phyloP scores from a whole-genome alignment of 2,888 invertebrate genomes.

The Cremastinae sp. region DNA sequence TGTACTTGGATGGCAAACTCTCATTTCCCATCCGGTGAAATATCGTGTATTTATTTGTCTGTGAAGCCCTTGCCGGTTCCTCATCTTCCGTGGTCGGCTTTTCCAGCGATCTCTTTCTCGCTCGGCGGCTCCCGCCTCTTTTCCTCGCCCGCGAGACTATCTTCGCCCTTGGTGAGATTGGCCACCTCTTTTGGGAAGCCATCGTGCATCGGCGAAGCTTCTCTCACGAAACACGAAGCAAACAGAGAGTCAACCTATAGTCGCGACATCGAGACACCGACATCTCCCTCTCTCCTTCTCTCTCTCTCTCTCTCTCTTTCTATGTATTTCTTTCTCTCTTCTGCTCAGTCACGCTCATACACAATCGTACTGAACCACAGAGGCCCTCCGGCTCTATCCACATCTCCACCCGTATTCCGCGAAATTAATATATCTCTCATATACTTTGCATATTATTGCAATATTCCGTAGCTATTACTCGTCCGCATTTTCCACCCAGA shows the following conservation, averaged over 20 bases:
- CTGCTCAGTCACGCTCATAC: neutral
- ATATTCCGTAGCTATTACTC: slow-evolving; percentile 79
- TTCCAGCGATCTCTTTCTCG: slow-evolving; percentile 47
- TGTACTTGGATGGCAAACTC: slow-evolving; percentile 69
- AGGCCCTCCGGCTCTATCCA: slow-evolving; percentile 68
- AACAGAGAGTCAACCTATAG: slow-evolving; percentile 42
- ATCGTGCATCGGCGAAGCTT: slow-evolving; percentile 55
- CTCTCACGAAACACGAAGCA: slow-evolving; percentile 42
- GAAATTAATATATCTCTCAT: slow-evolving; percentile 80
- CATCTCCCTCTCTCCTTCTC: too few species aligned
- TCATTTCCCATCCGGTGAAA: slow-evolving; percentile 78
- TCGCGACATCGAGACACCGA: slow-evolving; percentile 24
- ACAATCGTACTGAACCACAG: slow-evolving; percentile 2
- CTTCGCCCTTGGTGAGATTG: slow-evolving; percentile 62
- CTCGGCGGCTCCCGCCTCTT: slow-evolving; percentile 21
- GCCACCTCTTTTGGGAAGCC: slow-evolving; percentile 73
- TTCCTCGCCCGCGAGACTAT: slow-evolving; percentile 56
- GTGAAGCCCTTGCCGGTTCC: slow-evolving; percentile 73
- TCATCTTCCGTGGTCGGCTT: slow-evolving; percentile 70
- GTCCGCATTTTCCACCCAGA: slow-evolving; percentile 70
- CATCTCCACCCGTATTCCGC: slow-evolving; percentile 77
- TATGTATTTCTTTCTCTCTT: neutral
- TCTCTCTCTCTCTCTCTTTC: neutral
- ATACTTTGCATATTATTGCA: slow-evolving; percentile 80
- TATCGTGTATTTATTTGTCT: slow-evolving; percentile 80